Base-by-base conservation (phyloP, 2,888 invertebrate species). In the Physocephala rufipes region DNA sequence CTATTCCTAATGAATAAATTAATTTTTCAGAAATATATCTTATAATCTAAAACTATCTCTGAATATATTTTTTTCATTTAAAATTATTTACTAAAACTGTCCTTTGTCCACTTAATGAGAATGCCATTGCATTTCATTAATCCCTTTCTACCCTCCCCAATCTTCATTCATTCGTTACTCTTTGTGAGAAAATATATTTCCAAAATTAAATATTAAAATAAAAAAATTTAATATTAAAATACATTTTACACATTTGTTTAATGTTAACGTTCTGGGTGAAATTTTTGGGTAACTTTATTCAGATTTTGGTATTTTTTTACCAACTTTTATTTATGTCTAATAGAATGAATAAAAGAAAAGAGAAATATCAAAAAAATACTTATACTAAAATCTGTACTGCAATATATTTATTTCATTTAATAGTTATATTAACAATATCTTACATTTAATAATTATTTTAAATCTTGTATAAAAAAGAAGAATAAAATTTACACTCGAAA, bases 371-470 rank as follows among this genome's bases (percentile, higher is more conserved):
- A 55, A 58, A 55, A 58, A 36, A 26, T 64, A 65, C 26, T 58
- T 36, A 67, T 53, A 47, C 58, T 65, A 12, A 43, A 64, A 74
- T 72, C 71, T 75, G 73, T 75, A 73, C 72, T 76, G 76, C 74
- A 76, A 75, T 76, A 75, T 72, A 75, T 51, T 43, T 19, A 76
- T 74, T 73, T 55, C 19, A 59, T 55, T 64, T 19, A 55, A 43
- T 64, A 64, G 59, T 62, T 59, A 70, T 70, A 43, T 70, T 70
- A 70, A 70, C 45, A 53, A 55, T 63, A 64, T 58, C 43, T 36
- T 58, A 63, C 21, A 45, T 55, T 45, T 59, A 71, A 61, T 53
- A 51, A 62, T 64, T 59, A 71, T 55, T 71, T 71, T 66, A 36
- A 66, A 59, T 49, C 19, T n/a, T n/a, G 15, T 49, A n/a, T 36